Evolutionary conservation across 2,888 invertebrate genomes (phyloP).

Genomic region (Tenthredo distinguenda): DNA sequence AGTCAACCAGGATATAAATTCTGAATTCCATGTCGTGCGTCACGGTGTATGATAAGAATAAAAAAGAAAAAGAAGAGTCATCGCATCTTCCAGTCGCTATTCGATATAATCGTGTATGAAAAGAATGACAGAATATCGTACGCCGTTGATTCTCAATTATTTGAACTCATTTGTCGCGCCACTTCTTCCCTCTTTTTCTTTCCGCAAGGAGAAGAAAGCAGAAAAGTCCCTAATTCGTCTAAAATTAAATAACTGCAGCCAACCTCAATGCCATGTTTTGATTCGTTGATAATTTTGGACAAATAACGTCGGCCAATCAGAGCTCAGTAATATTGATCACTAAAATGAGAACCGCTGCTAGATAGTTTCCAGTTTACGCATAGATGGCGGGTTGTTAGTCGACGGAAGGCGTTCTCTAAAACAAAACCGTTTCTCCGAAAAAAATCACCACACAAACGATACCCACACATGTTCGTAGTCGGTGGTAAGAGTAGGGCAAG

Average conservation of each 20-base stretch:
- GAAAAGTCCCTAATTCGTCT: not conserved
- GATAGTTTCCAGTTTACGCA: not conserved
- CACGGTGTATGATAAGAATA: not conserved
- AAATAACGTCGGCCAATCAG: not conserved
- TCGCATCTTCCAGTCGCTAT: not conserved
- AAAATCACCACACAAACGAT: not conserved
- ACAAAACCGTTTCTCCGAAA: not conserved
- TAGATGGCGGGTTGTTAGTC: not conserved
- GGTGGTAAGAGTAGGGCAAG: conserved; percentile 31
- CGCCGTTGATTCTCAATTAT: not conserved
- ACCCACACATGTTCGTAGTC: not conserved
- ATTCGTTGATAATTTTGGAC: not conserved
- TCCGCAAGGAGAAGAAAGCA: not conserved
- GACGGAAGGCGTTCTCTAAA: not conserved
- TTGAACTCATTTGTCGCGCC: not conserved
- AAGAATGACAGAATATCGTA: not conserved
- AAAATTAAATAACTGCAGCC: not conserved
- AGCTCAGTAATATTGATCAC: not conserved
- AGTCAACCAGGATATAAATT: not conserved
- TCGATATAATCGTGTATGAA: not conserved
- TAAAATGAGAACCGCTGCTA: not conserved
- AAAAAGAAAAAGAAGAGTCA: not conserved
- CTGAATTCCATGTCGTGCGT: not conserved
- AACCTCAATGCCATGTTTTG: not conserved
- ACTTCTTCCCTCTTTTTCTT: not conserved